Evolutionary conservation across 2,113 vertebrate genomes (phyloP).

Genomic region (Oostethus manadensis): DNA sequence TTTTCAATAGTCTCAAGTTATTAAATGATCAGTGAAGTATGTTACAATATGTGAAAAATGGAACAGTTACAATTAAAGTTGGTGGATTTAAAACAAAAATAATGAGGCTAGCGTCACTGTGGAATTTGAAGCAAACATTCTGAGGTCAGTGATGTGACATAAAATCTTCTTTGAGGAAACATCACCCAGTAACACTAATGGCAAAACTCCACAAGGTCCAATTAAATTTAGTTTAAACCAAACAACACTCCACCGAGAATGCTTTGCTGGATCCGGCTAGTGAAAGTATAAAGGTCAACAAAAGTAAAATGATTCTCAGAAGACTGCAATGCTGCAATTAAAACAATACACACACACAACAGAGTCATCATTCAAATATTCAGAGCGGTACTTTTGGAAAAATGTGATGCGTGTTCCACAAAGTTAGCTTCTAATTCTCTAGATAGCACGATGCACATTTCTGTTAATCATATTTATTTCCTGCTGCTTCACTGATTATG

Average conservation of each 20-base stretch:
- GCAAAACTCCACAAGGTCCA: neutral
- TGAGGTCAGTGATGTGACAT: slow-evolving; percentile 5
- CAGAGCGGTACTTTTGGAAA: neutral
- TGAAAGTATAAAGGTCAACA: neutral
- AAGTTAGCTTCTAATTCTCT: neutral
- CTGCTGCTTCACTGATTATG: neutral
- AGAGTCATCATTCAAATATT: neutral
- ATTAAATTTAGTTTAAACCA: neutral
- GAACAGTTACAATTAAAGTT: neutral
- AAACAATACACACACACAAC: neutral
- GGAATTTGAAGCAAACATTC: neutral
- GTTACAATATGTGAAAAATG: neutral
- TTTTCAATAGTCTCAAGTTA: neutral
- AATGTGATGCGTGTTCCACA: neutral
- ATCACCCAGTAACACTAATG: neutral
- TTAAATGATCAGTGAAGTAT: neutral
- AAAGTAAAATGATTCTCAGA: neutral
- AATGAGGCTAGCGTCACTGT: neutral
- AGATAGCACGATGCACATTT: neutral
- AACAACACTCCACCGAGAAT: neutral
- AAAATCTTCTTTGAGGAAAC: neutral
- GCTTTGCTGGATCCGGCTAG: neutral
- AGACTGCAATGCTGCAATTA: neutral
- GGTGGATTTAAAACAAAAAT: neutral
- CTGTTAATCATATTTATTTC: neutral